These are phyloP conservation scores for Scaptodrosophila latifasciaeformis DNA, from an alignment of 2,888 invertebrate genomes.

Conservation along the genomic window DNA sequence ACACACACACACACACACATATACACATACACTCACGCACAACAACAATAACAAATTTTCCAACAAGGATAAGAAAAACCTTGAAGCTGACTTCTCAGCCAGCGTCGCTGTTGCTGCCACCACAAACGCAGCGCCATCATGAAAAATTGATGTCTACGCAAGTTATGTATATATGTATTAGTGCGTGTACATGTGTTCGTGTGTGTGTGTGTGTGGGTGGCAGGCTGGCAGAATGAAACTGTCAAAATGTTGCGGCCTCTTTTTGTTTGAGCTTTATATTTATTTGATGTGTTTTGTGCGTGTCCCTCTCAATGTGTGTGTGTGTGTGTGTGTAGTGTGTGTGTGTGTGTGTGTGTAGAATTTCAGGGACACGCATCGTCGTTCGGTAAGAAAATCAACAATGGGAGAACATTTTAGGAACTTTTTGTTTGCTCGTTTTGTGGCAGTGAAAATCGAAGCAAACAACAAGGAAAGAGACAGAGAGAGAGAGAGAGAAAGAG, in stretches of 20 bases:
- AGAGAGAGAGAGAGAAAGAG: neutral
- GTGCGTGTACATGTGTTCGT: neutral
- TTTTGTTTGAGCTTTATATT: slow-evolving; percentile 1
- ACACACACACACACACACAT: too few species aligned
- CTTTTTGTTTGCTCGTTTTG: too few species aligned
- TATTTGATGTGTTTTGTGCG: neutral
- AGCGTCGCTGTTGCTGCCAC: neutral
- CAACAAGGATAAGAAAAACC: too few species aligned
- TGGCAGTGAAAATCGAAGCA: slow-evolving; percentile 4
- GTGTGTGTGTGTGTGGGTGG: neutral
- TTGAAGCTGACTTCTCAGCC: too few species aligned
- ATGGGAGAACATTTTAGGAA: too few species aligned
- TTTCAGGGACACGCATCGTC: neutral
- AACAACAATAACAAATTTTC: too few species aligned
- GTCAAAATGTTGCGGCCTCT: slow-evolving; percentile 3
- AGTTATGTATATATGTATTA: neutral
- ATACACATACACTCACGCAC: too few species aligned
- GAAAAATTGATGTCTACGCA: slow-evolving; percentile 1
- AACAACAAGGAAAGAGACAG: too few species aligned
- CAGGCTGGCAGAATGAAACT: neutral
- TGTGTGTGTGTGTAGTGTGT: too few species aligned
- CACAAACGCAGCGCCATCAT: neutral
- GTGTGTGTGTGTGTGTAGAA: neutral
- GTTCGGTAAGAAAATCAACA: slow-evolving; percentile 2
- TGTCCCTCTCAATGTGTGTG: too few species aligned